These are phyloP conservation scores for Echiichthys vipera DNA, from an alignment of 2,797 vertebrate genomes.

Conservation along the genomic window DNA sequence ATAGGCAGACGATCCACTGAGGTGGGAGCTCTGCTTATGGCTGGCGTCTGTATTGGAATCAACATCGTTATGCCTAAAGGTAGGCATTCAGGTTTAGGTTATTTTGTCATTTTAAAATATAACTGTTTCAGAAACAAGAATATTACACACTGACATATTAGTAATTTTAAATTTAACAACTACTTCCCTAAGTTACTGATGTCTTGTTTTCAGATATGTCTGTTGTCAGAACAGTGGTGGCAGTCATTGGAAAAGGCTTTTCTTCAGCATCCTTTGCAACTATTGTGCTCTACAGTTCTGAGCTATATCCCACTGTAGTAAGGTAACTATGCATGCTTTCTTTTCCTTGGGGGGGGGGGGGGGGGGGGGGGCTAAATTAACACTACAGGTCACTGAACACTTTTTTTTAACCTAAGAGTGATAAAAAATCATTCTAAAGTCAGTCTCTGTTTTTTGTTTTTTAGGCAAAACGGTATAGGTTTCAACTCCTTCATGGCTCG, in stretches of 20 bases:
- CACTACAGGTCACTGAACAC: not conserved
- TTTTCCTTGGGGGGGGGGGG: too few relatives aligned
- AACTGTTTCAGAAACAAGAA: not conserved
- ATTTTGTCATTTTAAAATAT: not conserved
- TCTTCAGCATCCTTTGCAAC: slow-evolving; percentile 88
- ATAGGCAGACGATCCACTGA: slow-evolving; percentile 83
- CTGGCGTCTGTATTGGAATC: slow-evolving; percentile 74
- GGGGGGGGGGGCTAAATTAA: not conserved
- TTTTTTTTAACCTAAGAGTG: not conserved
- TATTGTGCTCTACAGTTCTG: slow-evolving; percentile 86
- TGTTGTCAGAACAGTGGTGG: slow-evolving; percentile 80
- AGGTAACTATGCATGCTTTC: slow-evolving; percentile 81
- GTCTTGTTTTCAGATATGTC: slow-evolving; percentile 73
- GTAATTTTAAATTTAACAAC: too few relatives aligned
- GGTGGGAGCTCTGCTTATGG: slow-evolving; percentile 76
- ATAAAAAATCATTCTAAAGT: not conserved
- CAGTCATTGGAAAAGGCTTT: slow-evolving; percentile 87
- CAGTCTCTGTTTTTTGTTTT: not conserved
- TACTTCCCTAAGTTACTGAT: not conserved
- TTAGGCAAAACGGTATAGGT: slow-evolving; percentile 82
- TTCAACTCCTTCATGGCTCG: slow-evolving; percentile 81
- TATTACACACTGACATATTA: not conserved
- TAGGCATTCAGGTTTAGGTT: slow-evolving; percentile 20
- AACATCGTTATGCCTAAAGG: slow-evolving; percentile 82
- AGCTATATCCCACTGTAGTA: slow-evolving; percentile 92